Conservation (phyloP, 1,140 invertebrate genomes). For the Amyelois transitella region DNA sequence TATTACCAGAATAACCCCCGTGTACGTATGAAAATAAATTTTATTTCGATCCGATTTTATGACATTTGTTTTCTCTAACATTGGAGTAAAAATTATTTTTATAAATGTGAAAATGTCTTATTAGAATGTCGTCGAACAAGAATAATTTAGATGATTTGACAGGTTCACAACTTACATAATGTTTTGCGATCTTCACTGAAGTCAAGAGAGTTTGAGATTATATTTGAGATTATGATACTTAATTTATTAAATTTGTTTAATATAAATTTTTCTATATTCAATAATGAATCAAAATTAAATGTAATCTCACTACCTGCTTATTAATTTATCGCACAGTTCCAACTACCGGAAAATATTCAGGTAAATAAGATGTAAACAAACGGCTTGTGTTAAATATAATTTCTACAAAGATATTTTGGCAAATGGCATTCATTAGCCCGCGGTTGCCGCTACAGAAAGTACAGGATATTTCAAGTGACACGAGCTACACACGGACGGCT, state of each 20-base stretch:
- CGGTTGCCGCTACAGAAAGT: neutral
- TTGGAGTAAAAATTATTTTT: too few relatives aligned
- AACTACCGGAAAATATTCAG: neutral
- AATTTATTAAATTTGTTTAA: too few relatives aligned
- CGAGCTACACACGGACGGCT: neutral
- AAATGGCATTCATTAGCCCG: constrained; percentile 2
- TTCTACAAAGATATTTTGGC: neutral
- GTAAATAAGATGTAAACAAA: neutral
- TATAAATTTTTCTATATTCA: too few relatives aligned
- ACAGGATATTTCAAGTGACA: constrained; percentile 4
- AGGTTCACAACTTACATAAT: too few relatives aligned
- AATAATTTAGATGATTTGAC: too few relatives aligned
- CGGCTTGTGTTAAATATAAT: neutral
- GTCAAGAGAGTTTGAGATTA: too few relatives aligned
- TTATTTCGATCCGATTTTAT: neutral
- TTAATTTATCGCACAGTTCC: neutral
- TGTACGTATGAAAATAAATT: neutral
- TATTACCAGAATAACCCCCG: constrained; percentile 64
- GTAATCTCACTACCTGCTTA: too few relatives aligned
- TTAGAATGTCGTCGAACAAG: too few relatives aligned
- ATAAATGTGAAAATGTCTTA: too few relatives aligned
- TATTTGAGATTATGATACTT: too few relatives aligned
- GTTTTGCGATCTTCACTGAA: too few relatives aligned
- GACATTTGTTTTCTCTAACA: neutral
- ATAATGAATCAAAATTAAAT: too few relatives aligned